A percentile compares a stretch with the other conserved stretches of the same genome.
These are phyloP conservation scores for Piprites chloris DNA, from an alignment of 2,113 vertebrate genomes.

Conservation along the genomic window DNA sequence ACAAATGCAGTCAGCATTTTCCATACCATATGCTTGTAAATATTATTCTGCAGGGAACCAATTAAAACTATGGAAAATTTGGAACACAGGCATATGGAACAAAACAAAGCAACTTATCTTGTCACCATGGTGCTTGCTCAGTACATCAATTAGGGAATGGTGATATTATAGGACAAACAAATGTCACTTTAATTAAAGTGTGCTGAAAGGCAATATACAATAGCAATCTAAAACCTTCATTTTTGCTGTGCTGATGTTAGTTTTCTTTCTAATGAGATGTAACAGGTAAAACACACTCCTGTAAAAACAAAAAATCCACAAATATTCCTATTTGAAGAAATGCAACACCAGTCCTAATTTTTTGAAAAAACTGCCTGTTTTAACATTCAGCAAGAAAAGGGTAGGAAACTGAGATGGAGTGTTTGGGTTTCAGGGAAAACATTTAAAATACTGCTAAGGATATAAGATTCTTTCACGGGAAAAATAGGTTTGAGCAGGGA, in stretches of 20 bases:
- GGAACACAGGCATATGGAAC: conserved; percentile 84
- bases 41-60: conserved; percentile 86
- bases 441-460: not conserved
- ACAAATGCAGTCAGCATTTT: conserved; percentile 85
- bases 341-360: not conserved
- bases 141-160: conserved; percentile 73
- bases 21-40: conserved; percentile 81
- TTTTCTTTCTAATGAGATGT: not conserved
- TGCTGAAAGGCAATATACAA: conserved; percentile 46
- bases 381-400: not conserved
- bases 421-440: not conserved
- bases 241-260: conserved; percentile 1
- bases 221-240: not conserved
- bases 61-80: conserved; percentile 90
- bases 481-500: not conserved
- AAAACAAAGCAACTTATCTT: conserved; percentile 81
- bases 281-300: not conserved
- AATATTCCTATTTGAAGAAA: not conserved
- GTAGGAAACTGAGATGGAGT: not conserved
- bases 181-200: conserved; percentile 70
- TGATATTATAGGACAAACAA: conserved; percentile 71
- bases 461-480: not conserved
- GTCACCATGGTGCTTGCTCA: conserved; percentile 79
- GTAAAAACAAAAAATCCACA: not conserved
- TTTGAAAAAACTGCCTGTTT: not conserved